Percentiles rank a stretch among this genome's conserved stretches.
Evolutionary conservation across 2,888 invertebrate species (phyloP).

Genomic region (Thymelicus acteon): DNA sequence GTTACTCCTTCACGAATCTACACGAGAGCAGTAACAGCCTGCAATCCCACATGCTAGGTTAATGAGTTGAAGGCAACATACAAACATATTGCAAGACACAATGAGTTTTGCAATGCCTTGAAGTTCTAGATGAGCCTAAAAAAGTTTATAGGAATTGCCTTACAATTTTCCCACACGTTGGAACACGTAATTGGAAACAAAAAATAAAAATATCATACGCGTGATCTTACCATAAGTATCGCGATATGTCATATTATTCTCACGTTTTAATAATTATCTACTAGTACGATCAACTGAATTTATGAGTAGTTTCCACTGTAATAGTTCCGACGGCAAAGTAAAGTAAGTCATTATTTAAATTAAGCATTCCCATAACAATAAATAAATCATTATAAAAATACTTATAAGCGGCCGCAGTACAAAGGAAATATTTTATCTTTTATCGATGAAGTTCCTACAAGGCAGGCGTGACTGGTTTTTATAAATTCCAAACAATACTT

Average conservation of each 20-base stretch:
- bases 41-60: too few relatives aligned
- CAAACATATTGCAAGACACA: conserved; percentile 15
- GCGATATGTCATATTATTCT: conserved; percentile 75
- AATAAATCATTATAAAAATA: conserved; percentile 22
- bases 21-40: too few relatives aligned
- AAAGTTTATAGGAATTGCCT: conserved; percentile 29
- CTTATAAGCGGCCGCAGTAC: conserved; percentile 8
- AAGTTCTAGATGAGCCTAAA: conserved; percentile 28
- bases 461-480: conserved; percentile 57
- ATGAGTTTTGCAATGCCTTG: conserved; percentile 23
- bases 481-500: conserved; percentile 63
- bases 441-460: conserved; percentile 10
- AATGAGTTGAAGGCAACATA: background rate
- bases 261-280: conserved; percentile 67
- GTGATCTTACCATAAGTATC: conserved; percentile 50
- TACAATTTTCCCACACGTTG: conserved; percentile 47
- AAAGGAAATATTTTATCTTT: conserved; percentile 14
- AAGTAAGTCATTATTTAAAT: conserved; percentile 30
- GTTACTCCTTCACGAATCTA: too few relatives aligned
- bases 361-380: conserved; percentile 23
- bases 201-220: conserved; percentile 54
- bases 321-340: conserved; percentile 10
- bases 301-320: conserved; percentile 48
- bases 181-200: conserved; percentile 46
- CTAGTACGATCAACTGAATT: conserved; percentile 48